Conservation (phyloP, 2,888 invertebrate genomes). For the Gastracanthus pulcherrimus region DNA sequence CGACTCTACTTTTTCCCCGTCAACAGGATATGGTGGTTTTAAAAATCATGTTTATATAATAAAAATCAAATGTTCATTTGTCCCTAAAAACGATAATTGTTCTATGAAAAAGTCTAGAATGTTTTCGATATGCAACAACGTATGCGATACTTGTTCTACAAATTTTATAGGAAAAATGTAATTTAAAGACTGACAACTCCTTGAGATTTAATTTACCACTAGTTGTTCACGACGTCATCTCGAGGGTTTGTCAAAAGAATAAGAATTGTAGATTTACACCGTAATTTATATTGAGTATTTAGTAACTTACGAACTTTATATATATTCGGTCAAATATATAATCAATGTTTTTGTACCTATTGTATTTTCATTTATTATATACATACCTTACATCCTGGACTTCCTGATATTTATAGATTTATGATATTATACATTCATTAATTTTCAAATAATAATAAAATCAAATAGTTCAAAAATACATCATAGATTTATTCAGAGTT, state of each 20-base stretch:
- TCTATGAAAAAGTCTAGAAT: slow-evolving; percentile 59
- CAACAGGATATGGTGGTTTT: no score
- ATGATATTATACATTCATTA: no score
- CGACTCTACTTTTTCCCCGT: not conserved
- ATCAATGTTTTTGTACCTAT: slow-evolving; percentile 73
- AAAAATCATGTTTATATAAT: not conserved
- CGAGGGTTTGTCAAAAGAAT: slow-evolving; percentile 60
- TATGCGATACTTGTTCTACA: slow-evolving; percentile 34
- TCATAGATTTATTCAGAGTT: not conserved
- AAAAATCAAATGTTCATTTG: not conserved
- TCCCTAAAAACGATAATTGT: slow-evolving; percentile 10
- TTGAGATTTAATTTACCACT: slow-evolving; percentile 49
- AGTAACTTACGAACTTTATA: slow-evolving; percentile 70
- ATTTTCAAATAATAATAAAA: not conserved
- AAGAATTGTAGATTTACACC: slow-evolving; percentile 62
- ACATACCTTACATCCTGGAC: not conserved
- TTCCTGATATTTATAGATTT: no score
- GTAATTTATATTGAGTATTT: slow-evolving; percentile 70
- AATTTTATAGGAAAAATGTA: not conserved
- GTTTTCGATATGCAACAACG: slow-evolving; percentile 47
- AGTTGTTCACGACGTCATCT: slow-evolving; percentile 52
- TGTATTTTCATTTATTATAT: not conserved
- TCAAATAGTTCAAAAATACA: slow-evolving; percentile 1
- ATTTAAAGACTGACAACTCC: slow-evolving; percentile 18
- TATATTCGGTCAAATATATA: slow-evolving; percentile 70